A percentile compares a stretch with the other conserved stretches of the same genome.
Conservation (phyloP, 1,140 invertebrate species). For the Halesus radiatus region DNA sequence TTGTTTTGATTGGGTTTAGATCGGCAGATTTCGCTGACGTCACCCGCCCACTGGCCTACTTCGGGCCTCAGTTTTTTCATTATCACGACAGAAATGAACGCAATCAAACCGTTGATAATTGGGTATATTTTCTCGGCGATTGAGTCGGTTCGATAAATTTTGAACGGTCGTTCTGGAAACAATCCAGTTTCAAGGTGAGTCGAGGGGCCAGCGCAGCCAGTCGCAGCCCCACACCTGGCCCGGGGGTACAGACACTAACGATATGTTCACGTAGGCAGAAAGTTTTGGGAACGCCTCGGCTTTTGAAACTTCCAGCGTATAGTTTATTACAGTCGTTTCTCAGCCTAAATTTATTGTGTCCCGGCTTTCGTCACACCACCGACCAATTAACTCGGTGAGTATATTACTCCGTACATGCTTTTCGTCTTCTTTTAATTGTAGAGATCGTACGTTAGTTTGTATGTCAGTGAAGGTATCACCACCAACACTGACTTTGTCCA, state of each 20-base stretch:
- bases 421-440: neutral
- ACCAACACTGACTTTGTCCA: no score
- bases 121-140: conserved; percentile 4
- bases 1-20: conserved; percentile 22
- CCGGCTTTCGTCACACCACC: neutral
- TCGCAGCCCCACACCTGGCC: neutral
- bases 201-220: neutral
- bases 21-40: conserved; percentile 17
- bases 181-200: conserved; percentile 32
- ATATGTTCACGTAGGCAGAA: conserved; percentile 18
- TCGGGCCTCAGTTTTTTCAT: conserved; percentile 14
- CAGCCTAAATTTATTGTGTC: conserved; percentile 18
- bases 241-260: conserved; percentile 25
- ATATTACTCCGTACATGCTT: neutral
- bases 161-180: conserved; percentile 12
- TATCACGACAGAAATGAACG: conserved; percentile 15
- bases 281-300: conserved; percentile 29
- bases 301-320: conserved; percentile 23
- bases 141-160: conserved; percentile 24
- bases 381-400: neutral
- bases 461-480: neutral
- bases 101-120: neutral
- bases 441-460: neutral
- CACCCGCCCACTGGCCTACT: conserved; percentile 35
- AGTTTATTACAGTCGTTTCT: conserved; percentile 21